These are phyloP conservation scores for Falco novaeseelandiae DNA, from an alignment of 2,797 vertebrate species.

Conservation along the genomic window DNA sequence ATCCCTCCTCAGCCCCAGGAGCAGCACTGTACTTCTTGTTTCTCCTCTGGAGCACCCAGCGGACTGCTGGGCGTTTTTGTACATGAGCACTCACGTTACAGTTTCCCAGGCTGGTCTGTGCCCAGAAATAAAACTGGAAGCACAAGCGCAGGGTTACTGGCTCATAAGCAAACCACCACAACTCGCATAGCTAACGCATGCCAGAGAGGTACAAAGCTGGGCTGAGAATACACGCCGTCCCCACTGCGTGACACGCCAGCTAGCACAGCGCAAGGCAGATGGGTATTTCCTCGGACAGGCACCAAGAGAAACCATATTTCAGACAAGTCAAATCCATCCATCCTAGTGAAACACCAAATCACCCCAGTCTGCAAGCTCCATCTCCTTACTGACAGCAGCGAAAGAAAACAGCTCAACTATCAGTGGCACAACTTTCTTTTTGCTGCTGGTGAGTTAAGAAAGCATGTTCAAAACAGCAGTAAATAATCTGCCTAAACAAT, in stretches of 20 bases:
- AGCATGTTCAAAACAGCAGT: background rate
- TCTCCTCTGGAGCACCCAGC: background rate
- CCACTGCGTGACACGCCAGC: background rate
- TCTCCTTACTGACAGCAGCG: background rate
- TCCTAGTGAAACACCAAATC: background rate
- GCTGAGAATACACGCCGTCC: background rate
- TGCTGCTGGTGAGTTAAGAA: background rate
- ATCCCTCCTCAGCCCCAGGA: background rate
- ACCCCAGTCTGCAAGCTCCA: background rate
- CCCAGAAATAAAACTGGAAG: background rate
- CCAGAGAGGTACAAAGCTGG: background rate
- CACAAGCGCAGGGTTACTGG: background rate
- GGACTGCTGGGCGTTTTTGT: background rate
- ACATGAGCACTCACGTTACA: accelerated
- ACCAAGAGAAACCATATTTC: background rate
- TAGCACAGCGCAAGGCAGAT: background rate
- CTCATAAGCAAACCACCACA: background rate
- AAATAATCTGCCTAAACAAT: slow-evolving; percentile 1
- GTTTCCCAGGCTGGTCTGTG: background rate
- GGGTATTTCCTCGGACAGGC: background rate
- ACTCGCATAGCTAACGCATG: accelerated
- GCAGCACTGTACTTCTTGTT: background rate
- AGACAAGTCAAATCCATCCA: background rate
- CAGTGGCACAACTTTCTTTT: background rate
- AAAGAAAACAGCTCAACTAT: background rate